phyloP scores from a whole-genome alignment of 2,797 vertebrate genomes.

The Myripristis jacobus region DNA sequence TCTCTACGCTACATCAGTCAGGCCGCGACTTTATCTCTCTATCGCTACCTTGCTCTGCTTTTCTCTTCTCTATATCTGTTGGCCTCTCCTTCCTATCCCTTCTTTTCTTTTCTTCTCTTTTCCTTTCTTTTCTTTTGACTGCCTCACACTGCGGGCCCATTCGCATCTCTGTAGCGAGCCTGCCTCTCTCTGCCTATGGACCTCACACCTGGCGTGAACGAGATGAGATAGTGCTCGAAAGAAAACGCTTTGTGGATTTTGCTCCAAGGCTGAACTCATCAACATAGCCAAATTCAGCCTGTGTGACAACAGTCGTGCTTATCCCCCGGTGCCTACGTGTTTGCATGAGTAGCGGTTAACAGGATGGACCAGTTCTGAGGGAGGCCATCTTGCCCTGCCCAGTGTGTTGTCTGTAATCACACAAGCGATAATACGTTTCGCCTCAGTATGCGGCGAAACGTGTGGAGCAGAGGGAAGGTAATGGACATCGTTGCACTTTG shows the following conservation, averaged over 20 bases:
- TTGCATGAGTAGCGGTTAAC: conserved; percentile 44
- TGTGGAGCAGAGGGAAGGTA: conserved; percentile 20
- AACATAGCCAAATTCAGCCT: conserved; percentile 26
- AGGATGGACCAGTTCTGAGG: conserved; percentile 69
- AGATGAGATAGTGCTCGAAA: conserved; percentile 44
- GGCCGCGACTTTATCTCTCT: conserved; percentile 69
- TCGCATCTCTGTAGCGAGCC: conserved; percentile 21
- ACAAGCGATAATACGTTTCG: conserved; percentile 29
- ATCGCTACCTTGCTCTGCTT: conserved; percentile 51
- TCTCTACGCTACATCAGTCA: conserved; percentile 66
- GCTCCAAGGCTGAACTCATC: conserved; percentile 41
- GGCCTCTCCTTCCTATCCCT: conserved; percentile 22
- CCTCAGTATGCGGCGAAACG: conserved; percentile 10
- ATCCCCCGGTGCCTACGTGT: conserved; percentile 38
- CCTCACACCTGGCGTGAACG: conserved; percentile 42
- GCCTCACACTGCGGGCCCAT: conserved; percentile 15
- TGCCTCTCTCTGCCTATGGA: conserved; percentile 17
- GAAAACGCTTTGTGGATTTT: conserved; percentile 37
- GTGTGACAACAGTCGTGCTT: conserved; percentile 18
- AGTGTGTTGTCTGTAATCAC: conserved; percentile 43
- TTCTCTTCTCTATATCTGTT: conserved; percentile 28
- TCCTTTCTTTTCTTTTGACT: conserved; percentile 12
- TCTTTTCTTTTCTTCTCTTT: not conserved
- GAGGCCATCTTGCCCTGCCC: conserved; percentile 57
- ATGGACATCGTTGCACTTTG: conserved; percentile 10